Percentiles rank a stretch among this genome's conserved stretches.
Conservation (phyloP, 53 echinoderm and acorn worm species). For the Pentamera pediparva region DNA sequence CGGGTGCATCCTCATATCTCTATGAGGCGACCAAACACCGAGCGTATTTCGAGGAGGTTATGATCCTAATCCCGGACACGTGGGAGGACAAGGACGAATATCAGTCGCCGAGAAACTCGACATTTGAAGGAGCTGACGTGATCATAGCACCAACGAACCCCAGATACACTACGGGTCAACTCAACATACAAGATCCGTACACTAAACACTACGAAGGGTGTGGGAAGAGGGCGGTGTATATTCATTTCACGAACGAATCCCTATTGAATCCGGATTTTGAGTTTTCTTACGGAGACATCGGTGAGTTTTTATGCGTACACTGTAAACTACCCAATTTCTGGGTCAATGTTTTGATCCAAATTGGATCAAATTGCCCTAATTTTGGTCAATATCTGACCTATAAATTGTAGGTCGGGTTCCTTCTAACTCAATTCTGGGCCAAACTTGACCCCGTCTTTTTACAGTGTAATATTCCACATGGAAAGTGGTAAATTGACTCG, state of each 20-base stretch:
- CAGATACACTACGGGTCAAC: constrained; percentile 40
- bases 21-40: constrained; percentile 56
- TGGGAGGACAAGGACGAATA: constrained; percentile 52
- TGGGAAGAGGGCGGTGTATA: constrained; percentile 48
- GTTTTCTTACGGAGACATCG: constrained; percentile 41
- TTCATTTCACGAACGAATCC: constrained; percentile 48
- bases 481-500: no score
- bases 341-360: no score
- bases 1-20: constrained; percentile 48
- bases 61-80: constrained; percentile 52
- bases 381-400: no score
- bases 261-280: constrained; percentile 10
- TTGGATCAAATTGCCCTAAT: no score
- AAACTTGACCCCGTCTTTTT: no score
- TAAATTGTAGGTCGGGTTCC: no score
- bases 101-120: constrained; percentile 43
- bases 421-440: no score
- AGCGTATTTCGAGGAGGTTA: constrained; percentile 58
- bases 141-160: constrained; percentile 69
- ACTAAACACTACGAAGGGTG: constrained; percentile 69
- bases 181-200: constrained; percentile 30
- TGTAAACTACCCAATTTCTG: no score
- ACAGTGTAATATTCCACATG: no score
- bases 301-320: no score
- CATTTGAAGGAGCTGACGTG: constrained; percentile 70